Evolutionary conservation across 2,888 invertebrate species (phyloP).

Genomic region (Himalopsyche anomala): DNA sequence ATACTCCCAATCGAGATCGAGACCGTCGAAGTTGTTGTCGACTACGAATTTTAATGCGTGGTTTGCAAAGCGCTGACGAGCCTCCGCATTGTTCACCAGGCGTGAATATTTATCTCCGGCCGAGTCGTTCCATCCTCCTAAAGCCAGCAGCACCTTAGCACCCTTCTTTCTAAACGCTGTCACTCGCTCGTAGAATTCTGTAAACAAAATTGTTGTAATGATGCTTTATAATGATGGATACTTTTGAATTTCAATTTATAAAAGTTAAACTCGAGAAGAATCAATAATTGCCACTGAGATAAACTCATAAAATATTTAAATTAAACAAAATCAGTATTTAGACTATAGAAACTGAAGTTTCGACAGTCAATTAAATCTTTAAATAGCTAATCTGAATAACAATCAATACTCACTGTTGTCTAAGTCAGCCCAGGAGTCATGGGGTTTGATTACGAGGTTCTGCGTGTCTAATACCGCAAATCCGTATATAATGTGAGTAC

Average conservation of each 20-base stretch:
- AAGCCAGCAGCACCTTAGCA: constrained; percentile 89
- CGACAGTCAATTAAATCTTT: background rate
- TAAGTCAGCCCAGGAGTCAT: constrained; percentile 92
- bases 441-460: constrained; percentile 86
- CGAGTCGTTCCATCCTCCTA: constrained; percentile 97
- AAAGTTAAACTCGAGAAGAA: no score
- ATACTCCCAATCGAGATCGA: constrained; percentile 97
- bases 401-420: constrained; percentile 84
- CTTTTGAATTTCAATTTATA: no score
- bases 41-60: constrained; percentile 87
- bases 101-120: constrained; percentile 92
- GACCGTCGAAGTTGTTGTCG: constrained; percentile 89
- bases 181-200: constrained; percentile 92
- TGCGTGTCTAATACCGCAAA: constrained; percentile 91
- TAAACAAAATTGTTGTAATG: background rate
- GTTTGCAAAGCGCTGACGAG: constrained; percentile 84
- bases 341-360: no score
- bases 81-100: constrained; percentile 84
- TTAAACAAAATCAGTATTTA: no score
- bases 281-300: no score
- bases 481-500: constrained; percentile 94
- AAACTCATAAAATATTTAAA: no score
- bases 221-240: no score
- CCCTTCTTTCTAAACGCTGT: constrained; percentile 83
- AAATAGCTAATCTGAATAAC: background rate